Conservation (phyloP, 2,888 invertebrate genomes). For the Thecophora atra region DNA sequence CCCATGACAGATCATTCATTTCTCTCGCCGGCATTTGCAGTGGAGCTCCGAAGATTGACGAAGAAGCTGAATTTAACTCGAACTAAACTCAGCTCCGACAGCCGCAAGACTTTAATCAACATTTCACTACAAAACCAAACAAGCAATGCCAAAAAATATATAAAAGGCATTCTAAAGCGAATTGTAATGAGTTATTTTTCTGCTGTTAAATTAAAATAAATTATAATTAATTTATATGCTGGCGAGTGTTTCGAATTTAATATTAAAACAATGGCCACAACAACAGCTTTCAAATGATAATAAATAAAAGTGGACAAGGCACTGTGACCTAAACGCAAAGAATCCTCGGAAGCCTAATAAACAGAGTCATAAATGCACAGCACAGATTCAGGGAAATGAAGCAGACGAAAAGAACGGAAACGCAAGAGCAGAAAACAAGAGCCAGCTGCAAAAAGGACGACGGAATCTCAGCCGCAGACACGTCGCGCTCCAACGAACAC, state of each 20-base stretch:
- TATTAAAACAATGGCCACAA: background rate
- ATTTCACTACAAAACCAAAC: background rate
- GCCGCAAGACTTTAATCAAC: background rate
- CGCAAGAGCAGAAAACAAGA: background rate
- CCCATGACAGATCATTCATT: background rate
- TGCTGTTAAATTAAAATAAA: too few species aligned
- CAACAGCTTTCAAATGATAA: background rate
- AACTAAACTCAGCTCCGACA: background rate
- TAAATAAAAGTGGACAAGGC: background rate
- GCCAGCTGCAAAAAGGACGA: background rate
- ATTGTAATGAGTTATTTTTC: too few species aligned
- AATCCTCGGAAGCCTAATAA: background rate
- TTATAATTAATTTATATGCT: too few species aligned
- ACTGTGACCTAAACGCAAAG: background rate
- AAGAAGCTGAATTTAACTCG: background rate
- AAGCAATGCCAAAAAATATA: background rate
- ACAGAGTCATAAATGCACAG: background rate
- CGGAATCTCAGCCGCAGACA: background rate
- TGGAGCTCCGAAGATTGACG: background rate
- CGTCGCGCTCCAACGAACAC: conserved; percentile 14
- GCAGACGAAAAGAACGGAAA: background rate
- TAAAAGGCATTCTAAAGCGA: too few species aligned
- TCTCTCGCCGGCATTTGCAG: background rate
- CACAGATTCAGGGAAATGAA: background rate
- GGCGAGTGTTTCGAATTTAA: background rate